Conservation (phyloP, 35 echinoderm and acorn worm genomes). For the Lytechinus pictus region DNA sequence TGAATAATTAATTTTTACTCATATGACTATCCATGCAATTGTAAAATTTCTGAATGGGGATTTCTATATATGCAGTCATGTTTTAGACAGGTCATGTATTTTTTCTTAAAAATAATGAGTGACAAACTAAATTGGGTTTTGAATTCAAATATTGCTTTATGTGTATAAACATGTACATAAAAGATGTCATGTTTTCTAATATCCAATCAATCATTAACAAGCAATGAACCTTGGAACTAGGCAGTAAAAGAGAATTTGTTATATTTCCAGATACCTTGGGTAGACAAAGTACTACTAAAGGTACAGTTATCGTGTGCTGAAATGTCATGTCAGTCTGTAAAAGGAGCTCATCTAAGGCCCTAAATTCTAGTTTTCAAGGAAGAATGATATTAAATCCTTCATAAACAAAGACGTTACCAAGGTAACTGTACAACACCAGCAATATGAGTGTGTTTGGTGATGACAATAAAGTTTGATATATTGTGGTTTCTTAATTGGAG, state of each 20-base stretch:
- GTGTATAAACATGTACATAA: too few species aligned
- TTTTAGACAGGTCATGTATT: too few species aligned
- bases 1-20: too few species aligned
- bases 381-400: neutral
- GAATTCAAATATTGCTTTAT: too few species aligned
- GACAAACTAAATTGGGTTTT: too few species aligned
- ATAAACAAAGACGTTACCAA: neutral
- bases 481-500: neutral
- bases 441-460: neutral
- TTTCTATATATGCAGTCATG: too few species aligned
- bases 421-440: neutral
- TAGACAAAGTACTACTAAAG: neutral
- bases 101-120: too few species aligned
- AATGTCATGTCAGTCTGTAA: neutral
- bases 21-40: too few species aligned
- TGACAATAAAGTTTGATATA: neutral
- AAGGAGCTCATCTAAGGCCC: neutral
- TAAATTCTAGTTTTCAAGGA: neutral
- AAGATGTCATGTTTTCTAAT: too few species aligned
- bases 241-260: neutral
- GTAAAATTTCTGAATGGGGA: too few species aligned
- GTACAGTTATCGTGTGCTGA: neutral
- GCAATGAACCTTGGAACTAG: neutral
- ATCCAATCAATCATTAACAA: neutral
- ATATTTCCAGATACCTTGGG: neutral